Conservation (phyloP, 1,140 invertebrate genomes). For the Oscheius sp. region DNA sequence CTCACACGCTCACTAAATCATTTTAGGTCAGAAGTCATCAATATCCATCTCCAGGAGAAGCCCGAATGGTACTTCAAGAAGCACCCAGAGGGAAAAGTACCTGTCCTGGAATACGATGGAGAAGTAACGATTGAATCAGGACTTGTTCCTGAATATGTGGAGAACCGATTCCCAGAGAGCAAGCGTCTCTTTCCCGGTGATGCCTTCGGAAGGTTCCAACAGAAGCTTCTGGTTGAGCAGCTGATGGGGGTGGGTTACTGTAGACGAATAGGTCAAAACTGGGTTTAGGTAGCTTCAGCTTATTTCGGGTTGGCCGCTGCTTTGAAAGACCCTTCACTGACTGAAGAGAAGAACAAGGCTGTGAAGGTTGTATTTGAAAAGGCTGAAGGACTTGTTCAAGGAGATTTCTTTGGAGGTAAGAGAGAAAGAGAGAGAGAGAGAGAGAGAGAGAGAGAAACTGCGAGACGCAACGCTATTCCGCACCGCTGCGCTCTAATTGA, state of each 20-base stretch:
- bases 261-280: not conserved
- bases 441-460: too few species aligned
- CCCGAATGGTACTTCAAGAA: conserved; percentile 37
- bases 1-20: too few species aligned
- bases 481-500: too few species aligned
- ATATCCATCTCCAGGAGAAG: conserved; percentile 32
- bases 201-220: conserved; percentile 22
- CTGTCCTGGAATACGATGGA: conserved; percentile 30
- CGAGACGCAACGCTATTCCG: too few species aligned
- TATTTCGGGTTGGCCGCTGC: too few species aligned
- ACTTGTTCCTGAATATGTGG: conserved; percentile 31
- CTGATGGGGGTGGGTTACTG: not conserved
- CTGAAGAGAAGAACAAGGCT: conserved; percentile 14
- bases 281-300: too few species aligned
- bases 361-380: conserved; percentile 9
- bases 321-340: not conserved
- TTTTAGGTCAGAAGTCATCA: conserved; percentile 22
- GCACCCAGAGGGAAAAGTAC: conserved; percentile 33
- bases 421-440: too few species aligned
- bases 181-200: conserved; percentile 28
- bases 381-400: conserved; percentile 19
- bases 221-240: conserved; percentile 24
- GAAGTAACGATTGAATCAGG: conserved; percentile 27
- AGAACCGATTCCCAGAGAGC: conserved; percentile 26
- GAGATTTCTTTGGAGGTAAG: conserved; percentile 31